Conservation (phyloP, 2,113 vertebrate genomes). For the Rallus limicola region DNA sequence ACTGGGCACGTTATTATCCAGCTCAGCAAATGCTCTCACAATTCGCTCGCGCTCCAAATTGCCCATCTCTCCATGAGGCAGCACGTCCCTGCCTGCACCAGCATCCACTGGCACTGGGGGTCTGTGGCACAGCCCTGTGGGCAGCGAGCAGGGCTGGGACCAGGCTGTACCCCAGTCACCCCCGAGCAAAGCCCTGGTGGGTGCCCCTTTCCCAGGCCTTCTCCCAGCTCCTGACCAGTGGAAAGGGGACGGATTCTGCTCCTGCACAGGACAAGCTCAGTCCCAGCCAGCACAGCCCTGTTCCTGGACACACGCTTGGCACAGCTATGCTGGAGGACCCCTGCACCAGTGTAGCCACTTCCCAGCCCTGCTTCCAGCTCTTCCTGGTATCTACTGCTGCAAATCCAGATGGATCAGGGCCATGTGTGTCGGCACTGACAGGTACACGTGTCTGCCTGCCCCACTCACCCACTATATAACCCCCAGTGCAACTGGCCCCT, state of each 20-base stretch:
- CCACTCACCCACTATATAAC: not conserved
- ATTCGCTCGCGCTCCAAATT: not conserved
- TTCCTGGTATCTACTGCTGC: not conserved
- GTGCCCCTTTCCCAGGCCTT: not conserved
- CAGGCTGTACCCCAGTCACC: not conserved
- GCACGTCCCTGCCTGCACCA: not conserved
- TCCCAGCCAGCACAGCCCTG: not conserved
- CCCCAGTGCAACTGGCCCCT: fast-evolving
- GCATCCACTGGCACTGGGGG: fast-evolving
- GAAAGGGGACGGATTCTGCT: not conserved
- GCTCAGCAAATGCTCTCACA: slow-evolving; percentile 54
- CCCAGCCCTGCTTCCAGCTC: not conserved
- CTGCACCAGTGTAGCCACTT: too few relatives aligned
- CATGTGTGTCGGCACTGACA: fast-evolving
- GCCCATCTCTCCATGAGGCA: not conserved
- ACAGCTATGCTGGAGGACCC: not conserved
- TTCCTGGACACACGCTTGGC: not conserved
- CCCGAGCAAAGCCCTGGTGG: not conserved
- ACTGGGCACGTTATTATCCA: slow-evolving; percentile 55
- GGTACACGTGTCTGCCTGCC: not conserved
- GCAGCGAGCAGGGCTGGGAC: fast-evolving
- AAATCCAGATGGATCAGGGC: too few relatives aligned
- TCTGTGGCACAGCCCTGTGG: fast-evolving
- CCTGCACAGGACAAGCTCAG: not conserved
- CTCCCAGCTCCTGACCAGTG: not conserved